Percentiles rank a stretch among this genome's conserved stretches.
Conservation (phyloP, 1,140 invertebrate genomes). For the Portunus trituberculatus region DNA sequence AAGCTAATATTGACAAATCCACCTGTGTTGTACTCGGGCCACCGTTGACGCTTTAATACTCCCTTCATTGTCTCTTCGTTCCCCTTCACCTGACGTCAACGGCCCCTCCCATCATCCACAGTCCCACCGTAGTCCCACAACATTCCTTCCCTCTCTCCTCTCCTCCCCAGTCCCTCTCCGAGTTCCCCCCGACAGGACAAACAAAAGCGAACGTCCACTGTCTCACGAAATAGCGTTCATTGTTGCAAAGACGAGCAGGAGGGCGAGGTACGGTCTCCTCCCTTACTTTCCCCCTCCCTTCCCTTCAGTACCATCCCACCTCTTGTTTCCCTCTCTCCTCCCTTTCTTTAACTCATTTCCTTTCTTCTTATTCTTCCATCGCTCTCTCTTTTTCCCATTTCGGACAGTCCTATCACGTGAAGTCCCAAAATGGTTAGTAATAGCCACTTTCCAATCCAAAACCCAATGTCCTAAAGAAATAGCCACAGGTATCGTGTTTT, state of each 20-base stretch:
- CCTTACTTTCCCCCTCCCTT: not conserved
- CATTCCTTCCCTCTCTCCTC: not conserved
- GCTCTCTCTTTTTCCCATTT: too few relatives aligned
- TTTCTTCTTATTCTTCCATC: too few relatives aligned
- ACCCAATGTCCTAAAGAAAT: too few relatives aligned
- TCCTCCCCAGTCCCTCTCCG: not conserved
- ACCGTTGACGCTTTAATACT: not conserved
- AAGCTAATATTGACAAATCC: too few relatives aligned
- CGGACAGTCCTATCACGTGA: too few relatives aligned
- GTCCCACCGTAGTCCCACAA: not conserved
- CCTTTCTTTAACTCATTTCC: not conserved
- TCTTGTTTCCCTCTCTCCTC: not conserved
- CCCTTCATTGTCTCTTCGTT: not conserved
- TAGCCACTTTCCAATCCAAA: too few relatives aligned
- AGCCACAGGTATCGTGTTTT: too few relatives aligned
- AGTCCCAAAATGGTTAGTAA: too few relatives aligned
- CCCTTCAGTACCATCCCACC: constrained; percentile 9
- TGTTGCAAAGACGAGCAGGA: not conserved
- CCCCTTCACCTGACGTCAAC: not conserved
- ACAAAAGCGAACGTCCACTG: too few relatives aligned
- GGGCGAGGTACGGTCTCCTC: not conserved
- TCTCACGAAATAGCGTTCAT: too few relatives aligned
- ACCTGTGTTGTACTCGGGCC: too few relatives aligned
- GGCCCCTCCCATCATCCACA: not conserved
- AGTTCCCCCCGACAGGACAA: not conserved